phyloP scores from a whole-genome alignment of 2,888 invertebrate genomes.

The Andrena hattorfiana region DNA sequence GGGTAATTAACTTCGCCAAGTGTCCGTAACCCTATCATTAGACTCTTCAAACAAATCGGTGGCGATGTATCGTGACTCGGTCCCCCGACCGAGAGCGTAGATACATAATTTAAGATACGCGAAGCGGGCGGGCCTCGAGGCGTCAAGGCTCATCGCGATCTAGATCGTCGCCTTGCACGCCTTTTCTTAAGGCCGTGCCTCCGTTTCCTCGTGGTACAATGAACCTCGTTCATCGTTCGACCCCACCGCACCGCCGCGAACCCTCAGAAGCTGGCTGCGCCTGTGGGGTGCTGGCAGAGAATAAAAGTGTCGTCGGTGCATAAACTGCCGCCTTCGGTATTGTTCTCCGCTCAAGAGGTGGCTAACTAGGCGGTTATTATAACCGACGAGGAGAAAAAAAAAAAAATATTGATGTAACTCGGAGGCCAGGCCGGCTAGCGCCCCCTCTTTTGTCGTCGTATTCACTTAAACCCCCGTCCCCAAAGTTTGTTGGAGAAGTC shows the following conservation, averaged over 20 bases:
- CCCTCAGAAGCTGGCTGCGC: conserved; percentile 20
- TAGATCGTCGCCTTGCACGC: conserved; percentile 24
- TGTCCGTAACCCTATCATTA: not conserved
- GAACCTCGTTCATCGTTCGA: conserved; percentile 64
- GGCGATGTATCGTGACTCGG: conserved; percentile 14
- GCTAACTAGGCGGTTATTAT: conserved; percentile 65
- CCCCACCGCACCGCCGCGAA: conserved; percentile 37
- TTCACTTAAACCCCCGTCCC: conserved; percentile 39
- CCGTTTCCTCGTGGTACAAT: conserved; percentile 51
- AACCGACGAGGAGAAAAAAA: conserved; percentile 46
- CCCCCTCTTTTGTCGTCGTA: conserved; percentile 31
- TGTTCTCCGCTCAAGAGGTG: conserved; percentile 50
- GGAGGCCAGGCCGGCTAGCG: not conserved
- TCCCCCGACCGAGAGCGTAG: not conserved
- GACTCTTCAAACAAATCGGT: conserved; percentile 3
- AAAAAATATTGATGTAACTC: conserved; percentile 66
- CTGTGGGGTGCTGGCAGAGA: conserved; percentile 17
- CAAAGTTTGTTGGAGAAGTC: conserved; percentile 13
- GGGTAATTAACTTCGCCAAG: not conserved
- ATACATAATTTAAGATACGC: conserved; percentile 32
- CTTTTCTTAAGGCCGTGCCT: conserved; percentile 37
- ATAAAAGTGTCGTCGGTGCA: conserved; percentile 60
- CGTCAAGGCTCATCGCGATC: conserved; percentile 28
- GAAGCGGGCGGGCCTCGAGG: conserved; percentile 3
- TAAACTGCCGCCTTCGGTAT: conserved; percentile 55